Evolutionary conservation across 2,113 vertebrate species (phyloP).

Genomic region (zebrafish (Danio rerio)): GRCz12tu NC_133193.1:9726501-9727000

Average conservation of each 20-base stretch:
- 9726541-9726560: too few relatives aligned
- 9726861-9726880: constrained; percentile 61
- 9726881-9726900: constrained; percentile 45
- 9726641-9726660: too few relatives aligned
- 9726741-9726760: constrained; percentile 14
- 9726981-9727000: constrained; percentile 37
- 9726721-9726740: neutral
- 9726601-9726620: too few relatives aligned
- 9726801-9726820: constrained; percentile 28
- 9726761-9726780: constrained; percentile 32
- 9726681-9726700: neutral
- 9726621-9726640: too few relatives aligned
- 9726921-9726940: constrained; percentile 33
- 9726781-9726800: constrained; percentile 28
- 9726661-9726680: too few relatives aligned
- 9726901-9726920: constrained; percentile 42
- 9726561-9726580: too few relatives aligned
- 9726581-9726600: too few relatives aligned
- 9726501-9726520: too few relatives aligned
- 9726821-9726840: constrained; percentile 29
- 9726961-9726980: constrained; percentile 23
- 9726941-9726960: constrained; percentile 31
- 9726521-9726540: too few relatives aligned
- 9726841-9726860: constrained; percentile 39
- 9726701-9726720: neutral